Percentiles rank a stretch among this genome's conserved stretches.
Evolutionary conservation across 2,797 vertebrate species (phyloP).

Genomic region (Platalea minor): DNA sequence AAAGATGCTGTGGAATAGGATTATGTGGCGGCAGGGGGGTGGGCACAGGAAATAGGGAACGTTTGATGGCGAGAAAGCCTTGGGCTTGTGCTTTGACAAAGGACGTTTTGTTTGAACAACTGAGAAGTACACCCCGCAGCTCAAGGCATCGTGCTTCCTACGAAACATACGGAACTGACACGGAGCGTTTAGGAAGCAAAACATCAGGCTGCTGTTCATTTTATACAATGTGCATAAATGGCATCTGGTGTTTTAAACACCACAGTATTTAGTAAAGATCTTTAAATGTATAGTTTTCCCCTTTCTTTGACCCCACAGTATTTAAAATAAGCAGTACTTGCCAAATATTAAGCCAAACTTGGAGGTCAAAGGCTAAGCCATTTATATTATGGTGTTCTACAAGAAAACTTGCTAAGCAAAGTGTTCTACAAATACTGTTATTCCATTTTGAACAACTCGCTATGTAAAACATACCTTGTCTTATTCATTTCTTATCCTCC

Average conservation of each 20-base stretch:
- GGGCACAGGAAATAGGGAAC: neutral
- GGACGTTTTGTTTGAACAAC: neutral
- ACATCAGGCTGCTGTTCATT: neutral
- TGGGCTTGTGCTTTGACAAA: neutral
- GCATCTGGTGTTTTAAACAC: neutral
- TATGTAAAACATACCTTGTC: neutral
- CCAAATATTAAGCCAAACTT: neutral
- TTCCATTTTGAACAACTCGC: neutral
- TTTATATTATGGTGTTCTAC: neutral
- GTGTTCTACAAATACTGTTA: neutral
- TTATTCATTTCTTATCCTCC: neutral
- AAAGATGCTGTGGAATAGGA: neutral
- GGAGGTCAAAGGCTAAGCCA: neutral
- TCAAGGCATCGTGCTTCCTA: neutral
- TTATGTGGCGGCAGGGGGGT: neutral
- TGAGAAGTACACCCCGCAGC: neutral
- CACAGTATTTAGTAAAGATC: neutral
- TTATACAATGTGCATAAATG: neutral
- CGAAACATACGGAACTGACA: neutral
- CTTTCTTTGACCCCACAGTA: neutral
- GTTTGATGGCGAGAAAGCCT: neutral
- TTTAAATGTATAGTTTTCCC: neutral
- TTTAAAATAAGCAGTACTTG: neutral
- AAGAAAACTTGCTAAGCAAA: neutral
- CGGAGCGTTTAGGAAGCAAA: neutral